Base-by-base conservation (phyloP, 2,797 vertebrate species). In the Acomys russatus region DNA sequence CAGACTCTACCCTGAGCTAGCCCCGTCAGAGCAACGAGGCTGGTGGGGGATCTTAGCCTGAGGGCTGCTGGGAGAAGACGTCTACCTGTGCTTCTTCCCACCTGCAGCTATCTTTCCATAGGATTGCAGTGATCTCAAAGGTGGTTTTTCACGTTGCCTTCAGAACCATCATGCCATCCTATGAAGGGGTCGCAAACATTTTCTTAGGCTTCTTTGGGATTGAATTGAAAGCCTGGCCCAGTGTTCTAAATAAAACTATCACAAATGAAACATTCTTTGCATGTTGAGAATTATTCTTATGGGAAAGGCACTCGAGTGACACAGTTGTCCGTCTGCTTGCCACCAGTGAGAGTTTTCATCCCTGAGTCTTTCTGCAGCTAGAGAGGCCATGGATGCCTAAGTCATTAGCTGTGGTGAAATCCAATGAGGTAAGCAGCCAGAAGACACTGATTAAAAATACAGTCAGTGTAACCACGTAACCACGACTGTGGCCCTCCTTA, bases 131-230 rank as follows among this genome's bases (percentile, higher is more conserved):
- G 49, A 78, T 78, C 71, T 6, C 84, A 25, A 23, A 38, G 70
- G 56, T 14, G 56, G 30, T 79, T 88, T 92, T 89, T 51, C 54
- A 56, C 33, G 70, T 15, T 63, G 6, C 44, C 30, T 94, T 79
- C 28, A 80, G 86, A 95, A 80, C 22, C 44, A 49, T 86, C 15
- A 6, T 28, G 66, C 90, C 22, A 63, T 30, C 54, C 28, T 49
- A 85, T 59, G 54, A 87, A 90, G 91, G 12, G 7, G 73, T 61
- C 73, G 74, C 70, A 82, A 93, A 85, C 64, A 63, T 35, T 85
- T 74, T 44, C 17, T 76, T 78, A 56, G 30, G 63, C 30, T 73
- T 71, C n/a, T 96, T 20, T 90, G 59, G 77, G 51, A 20, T 54
- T 92, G 33, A 1, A n/a, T 86, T 85, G 80, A 74, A 44, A 76